Evolutionary conservation across 2,797 vertebrate genomes (phyloP).

Genomic region (Oreortyx pictus): DNA sequence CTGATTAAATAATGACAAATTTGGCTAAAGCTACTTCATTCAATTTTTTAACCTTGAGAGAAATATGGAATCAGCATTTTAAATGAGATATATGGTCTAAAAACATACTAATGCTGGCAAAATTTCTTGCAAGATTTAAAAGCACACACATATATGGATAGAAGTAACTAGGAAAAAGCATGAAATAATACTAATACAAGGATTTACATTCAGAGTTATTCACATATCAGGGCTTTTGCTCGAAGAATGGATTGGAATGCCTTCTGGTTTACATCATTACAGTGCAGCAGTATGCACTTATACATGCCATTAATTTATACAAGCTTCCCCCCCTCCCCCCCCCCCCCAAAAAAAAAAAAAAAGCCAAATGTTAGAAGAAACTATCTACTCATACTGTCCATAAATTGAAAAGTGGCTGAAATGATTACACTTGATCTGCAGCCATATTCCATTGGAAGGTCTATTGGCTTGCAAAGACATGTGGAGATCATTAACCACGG

Average conservation of each 20-base stretch:
- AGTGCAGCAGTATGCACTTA: slow-evolving; percentile 25
- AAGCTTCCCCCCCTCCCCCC: background rate
- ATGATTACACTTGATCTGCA: background rate
- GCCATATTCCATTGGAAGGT: slow-evolving; percentile 26
- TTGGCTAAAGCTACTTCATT: background rate
- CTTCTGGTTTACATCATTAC: background rate
- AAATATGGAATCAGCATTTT: background rate
- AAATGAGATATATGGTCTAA: background rate
- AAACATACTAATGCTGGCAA: background rate
- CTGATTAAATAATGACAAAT: background rate
- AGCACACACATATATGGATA: background rate
- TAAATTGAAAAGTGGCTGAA: slow-evolving; percentile 42
- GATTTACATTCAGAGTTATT: background rate
- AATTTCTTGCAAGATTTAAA: background rate
- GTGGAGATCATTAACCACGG: background rate
- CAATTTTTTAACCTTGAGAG: background rate
- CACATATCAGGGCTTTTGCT: background rate
- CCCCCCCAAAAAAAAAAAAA: background rate
- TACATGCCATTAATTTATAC: slow-evolving; percentile 48
- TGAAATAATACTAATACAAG: background rate
- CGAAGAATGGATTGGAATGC: background rate
- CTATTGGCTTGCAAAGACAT: slow-evolving; percentile 28
- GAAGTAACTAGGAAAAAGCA: background rate
- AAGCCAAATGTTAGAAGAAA: slow-evolving; percentile 51
- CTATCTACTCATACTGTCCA: background rate